These are phyloP conservation scores for Perccottus glenii DNA, from an alignment of 2,113 vertebrate species.

Conservation along the genomic window DNA sequence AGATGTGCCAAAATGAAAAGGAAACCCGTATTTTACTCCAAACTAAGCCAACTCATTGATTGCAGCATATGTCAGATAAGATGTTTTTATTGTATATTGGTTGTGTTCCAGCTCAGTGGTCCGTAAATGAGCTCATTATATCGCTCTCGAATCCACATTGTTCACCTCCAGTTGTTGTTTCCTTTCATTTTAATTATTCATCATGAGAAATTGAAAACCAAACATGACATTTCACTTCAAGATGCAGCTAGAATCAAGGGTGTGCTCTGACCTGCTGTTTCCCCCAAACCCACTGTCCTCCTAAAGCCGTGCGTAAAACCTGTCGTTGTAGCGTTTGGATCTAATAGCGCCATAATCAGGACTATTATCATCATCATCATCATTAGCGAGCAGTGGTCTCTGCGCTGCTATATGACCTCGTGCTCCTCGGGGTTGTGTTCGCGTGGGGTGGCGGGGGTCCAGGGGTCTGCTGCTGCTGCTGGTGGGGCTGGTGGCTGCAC, in stretches of 20 bases:
- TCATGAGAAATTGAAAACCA: constrained; percentile 28
- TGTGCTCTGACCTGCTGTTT: constrained; percentile 8
- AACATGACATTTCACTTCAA: constrained; percentile 9
- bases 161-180: constrained; percentile 32
- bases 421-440: constrained; percentile 4
- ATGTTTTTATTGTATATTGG: not conserved
- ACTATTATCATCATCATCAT: constrained; percentile 10
- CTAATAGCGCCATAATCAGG: constrained; percentile 17
- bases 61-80: constrained; percentile 1
- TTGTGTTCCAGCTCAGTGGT: constrained; percentile 1
- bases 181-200: constrained; percentile 42
- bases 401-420: constrained; percentile 18
- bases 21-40: not conserved
- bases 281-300: not conserved
- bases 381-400: constrained; percentile 10
- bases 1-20: not conserved
- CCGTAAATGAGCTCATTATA: constrained; percentile 33
- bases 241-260: not conserved
- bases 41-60: not conserved
- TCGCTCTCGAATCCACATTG: constrained; percentile 23
- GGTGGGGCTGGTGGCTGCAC: constrained; percentile 21
- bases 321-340: not conserved
- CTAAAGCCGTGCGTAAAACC: constrained; percentile 55
- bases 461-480: not conserved
- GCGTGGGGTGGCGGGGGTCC: not conserved